A percentile compares a stretch with the other conserved stretches of the same genome.
Conservation (phyloP, 1,140 invertebrate species). For the Papilio machaon region DNA sequence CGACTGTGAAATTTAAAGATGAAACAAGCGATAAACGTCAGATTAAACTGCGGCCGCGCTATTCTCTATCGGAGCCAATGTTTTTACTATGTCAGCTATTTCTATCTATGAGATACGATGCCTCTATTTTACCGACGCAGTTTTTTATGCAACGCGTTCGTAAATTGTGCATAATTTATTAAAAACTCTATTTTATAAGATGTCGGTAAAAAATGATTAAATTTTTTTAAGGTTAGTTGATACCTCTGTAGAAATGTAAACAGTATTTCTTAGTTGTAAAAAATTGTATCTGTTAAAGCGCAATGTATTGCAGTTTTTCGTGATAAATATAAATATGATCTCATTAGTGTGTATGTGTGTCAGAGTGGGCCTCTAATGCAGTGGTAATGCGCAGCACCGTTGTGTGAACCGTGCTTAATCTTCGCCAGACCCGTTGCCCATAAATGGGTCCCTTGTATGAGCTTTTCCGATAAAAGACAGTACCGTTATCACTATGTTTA, state of each 20-base stretch:
- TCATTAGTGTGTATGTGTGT: slow-evolving; percentile 34
- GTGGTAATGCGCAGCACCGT: slow-evolving; percentile 22
- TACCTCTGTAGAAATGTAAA: neutral
- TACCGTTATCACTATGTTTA: slow-evolving; percentile 26
- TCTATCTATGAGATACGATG: slow-evolving; percentile 11
- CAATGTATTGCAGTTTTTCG: slow-evolving; percentile 10
- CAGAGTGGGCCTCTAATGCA: slow-evolving; percentile 20
- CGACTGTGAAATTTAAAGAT: slow-evolving; percentile 41
- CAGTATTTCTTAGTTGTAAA: neutral
- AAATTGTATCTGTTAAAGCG: neutral
- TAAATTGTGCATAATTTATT: neutral
- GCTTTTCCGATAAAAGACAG: slow-evolving; percentile 30
- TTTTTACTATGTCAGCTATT: slow-evolving; percentile 28
- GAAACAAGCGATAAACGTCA: slow-evolving; percentile 37
- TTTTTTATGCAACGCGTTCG: neutral
- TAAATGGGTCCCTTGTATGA: slow-evolving; percentile 18
- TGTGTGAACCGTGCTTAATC: slow-evolving; percentile 37
- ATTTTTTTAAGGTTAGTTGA: neutral
- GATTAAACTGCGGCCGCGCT: slow-evolving; percentile 3
- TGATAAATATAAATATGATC: slow-evolving; percentile 26
- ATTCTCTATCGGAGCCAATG: slow-evolving; percentile 21
- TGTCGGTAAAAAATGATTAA: neutral
- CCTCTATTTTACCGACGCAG: neutral
- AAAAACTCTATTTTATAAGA: neutral
- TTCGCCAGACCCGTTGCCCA: slow-evolving; percentile 4